Conservation (phyloP, 2,113 vertebrate species). For the Cariama cristata region DNA sequence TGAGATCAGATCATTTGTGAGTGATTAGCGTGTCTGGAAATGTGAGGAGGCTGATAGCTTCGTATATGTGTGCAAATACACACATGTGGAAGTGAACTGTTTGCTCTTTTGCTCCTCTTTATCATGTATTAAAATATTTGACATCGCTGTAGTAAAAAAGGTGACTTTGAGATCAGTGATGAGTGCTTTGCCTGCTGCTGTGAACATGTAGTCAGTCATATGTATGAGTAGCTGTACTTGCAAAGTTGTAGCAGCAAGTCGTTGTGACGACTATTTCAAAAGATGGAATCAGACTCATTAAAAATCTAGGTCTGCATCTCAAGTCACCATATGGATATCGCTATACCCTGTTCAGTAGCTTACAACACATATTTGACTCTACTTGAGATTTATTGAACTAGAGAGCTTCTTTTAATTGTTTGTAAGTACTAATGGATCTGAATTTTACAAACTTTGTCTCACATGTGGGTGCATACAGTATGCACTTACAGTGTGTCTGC, state of each 20-base stretch:
- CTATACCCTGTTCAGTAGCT: not conserved
- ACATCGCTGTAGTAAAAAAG: not conserved
- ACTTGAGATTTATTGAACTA: not conserved
- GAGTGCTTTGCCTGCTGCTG: not conserved
- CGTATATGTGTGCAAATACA: not conserved
- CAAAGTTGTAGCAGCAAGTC: not conserved
- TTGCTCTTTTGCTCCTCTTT: not conserved
- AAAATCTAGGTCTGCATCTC: not conserved
- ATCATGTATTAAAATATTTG: not conserved
- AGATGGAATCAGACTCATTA: not conserved
- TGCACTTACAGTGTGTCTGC: not conserved
- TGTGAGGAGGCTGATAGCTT: not conserved
- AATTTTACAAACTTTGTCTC: not conserved
- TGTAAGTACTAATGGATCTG: not conserved
- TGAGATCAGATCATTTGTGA: constrained; percentile 29
- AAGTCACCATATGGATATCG: not conserved
- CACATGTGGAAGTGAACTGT: not conserved
- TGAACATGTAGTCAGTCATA: not conserved
- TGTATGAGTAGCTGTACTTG: rapidly evolving
- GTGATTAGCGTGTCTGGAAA: constrained; percentile 32
- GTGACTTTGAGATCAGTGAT: not conserved
- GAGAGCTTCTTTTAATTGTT: not conserved
- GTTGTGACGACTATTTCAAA: not conserved
- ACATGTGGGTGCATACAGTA: rapidly evolving
- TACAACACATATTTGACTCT: not conserved